phyloP scores from a whole-genome alignment of 2,113 vertebrate genomes.

The Pygoscelis adeliae region DNA sequence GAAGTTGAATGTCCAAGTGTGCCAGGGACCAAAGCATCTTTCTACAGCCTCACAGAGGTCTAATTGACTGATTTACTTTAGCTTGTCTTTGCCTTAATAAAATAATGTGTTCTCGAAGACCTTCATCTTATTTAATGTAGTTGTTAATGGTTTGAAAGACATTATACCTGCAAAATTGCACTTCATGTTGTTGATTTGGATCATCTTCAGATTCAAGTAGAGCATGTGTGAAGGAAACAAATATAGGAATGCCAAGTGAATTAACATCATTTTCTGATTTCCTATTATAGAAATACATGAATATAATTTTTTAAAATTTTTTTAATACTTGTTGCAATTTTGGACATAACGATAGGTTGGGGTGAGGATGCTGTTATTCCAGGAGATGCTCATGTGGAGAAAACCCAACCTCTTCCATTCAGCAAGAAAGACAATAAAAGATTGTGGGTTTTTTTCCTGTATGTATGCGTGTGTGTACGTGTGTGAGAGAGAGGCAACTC shows the following conservation, averaged over 20 bases:
- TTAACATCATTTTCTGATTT: neutral
- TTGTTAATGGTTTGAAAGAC: neutral
- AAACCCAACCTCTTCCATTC: neutral
- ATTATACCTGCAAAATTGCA: neutral
- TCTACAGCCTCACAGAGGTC: neutral
- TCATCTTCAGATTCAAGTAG: neutral
- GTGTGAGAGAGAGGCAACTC: neutral
- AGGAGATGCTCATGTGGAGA: neutral
- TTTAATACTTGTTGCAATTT: neutral
- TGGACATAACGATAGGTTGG: neutral
- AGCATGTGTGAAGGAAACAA: neutral
- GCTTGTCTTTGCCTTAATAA: neutral
- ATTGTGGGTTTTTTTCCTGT: neutral
- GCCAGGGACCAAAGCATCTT: neutral
- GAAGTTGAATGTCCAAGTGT: accelerated
- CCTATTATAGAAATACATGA: neutral
- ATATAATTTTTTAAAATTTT: neutral
- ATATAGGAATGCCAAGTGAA: neutral
- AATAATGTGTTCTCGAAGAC: neutral
- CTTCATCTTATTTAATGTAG: neutral
- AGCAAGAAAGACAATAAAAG: neutral
- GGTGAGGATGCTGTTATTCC: neutral
- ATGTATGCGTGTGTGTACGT: accelerated
- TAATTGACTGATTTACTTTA: neutral
- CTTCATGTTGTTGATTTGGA: neutral